phyloP scores from a whole-genome alignment of 2,113 vertebrate genomes.

The Aptenodytes patagonicus region DNA sequence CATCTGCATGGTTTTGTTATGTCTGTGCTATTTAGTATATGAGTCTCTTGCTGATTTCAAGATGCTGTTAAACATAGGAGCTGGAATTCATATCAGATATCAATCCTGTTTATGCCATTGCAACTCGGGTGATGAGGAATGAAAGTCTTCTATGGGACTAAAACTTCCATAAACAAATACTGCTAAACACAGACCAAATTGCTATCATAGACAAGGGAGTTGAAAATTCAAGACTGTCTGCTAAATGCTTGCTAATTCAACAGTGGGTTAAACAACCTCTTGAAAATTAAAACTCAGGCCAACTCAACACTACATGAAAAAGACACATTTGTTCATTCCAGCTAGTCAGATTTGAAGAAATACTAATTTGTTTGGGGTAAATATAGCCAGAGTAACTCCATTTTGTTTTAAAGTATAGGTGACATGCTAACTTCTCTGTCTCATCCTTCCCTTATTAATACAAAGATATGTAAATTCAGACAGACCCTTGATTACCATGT shows the following conservation, averaged over 20 bases:
- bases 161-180: not conserved
- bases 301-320: not conserved
- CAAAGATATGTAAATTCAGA: not conserved
- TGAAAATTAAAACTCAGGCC: not conserved
- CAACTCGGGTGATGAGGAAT: not conserved
- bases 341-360: not conserved
- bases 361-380: not conserved
- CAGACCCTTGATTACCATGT: not conserved
- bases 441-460: not conserved
- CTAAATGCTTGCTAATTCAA: not conserved
- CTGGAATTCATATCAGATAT: not conserved
- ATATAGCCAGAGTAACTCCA: not conserved
- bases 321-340: not conserved
- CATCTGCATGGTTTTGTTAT: fast-evolving
- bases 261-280: not conserved
- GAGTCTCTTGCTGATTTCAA: not conserved
- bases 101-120: not conserved
- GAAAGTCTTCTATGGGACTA: not conserved
- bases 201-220: not conserved
- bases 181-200: not conserved
- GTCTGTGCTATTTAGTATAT: not conserved
- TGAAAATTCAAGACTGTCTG: not conserved
- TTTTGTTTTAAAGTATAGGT: not conserved
- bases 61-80: not conserved
- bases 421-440: not conserved